phyloP scores from a whole-genome alignment of 2,113 vertebrate species.

The Artemisiospiza belli region DNA sequence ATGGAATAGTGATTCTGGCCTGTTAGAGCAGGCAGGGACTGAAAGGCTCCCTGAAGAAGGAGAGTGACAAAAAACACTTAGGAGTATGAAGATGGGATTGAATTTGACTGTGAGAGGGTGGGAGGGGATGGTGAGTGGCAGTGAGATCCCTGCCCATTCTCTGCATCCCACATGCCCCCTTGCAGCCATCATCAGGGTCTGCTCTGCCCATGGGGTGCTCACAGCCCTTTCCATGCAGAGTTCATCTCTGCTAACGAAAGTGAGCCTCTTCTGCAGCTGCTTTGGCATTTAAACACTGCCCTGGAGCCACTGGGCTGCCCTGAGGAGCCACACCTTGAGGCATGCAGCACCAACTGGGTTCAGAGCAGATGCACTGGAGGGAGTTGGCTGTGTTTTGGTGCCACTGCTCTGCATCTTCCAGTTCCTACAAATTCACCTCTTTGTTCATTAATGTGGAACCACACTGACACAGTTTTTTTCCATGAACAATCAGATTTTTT shows the following conservation, averaged over 20 bases:
- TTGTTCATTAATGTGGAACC: background rate
- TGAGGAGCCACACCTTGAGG: accelerated
- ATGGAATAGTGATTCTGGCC: background rate
- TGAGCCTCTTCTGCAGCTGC: background rate
- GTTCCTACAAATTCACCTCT: background rate
- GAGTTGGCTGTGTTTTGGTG: background rate
- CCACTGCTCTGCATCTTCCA: background rate
- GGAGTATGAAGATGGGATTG: background rate
- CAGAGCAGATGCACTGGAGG: background rate
- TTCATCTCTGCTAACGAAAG: background rate
- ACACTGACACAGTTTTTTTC: background rate
- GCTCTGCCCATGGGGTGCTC: background rate
- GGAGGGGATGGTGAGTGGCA: background rate
- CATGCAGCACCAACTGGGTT: background rate
- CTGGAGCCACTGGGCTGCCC: background rate
- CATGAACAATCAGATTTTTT: background rate
- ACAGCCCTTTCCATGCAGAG: background rate
- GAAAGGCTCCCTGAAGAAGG: background rate
- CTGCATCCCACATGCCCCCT: background rate
- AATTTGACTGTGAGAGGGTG: background rate
- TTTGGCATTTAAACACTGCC: background rate
- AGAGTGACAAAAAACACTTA: accelerated
- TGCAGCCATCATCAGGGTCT: accelerated
- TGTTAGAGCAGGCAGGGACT: background rate
- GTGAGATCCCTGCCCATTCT: background rate